A percentile compares a stretch with the other conserved stretches of the same genome.
Conservation (phyloP, 2,888 invertebrate species). For the Caenorhabditis sulstoni region DNA sequence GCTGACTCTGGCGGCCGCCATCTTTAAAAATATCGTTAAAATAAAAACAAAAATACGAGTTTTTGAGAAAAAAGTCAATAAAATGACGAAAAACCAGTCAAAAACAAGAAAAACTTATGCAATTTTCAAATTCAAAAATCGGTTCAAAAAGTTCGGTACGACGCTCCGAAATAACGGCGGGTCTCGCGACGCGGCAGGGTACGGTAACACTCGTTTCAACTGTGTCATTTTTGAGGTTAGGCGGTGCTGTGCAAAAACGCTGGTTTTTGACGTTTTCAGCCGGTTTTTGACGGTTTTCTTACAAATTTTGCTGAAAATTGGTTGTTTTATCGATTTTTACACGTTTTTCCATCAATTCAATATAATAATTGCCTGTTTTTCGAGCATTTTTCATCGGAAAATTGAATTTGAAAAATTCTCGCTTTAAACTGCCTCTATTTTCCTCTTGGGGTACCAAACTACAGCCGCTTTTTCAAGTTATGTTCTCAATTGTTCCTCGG, state of each 20-base stretch:
- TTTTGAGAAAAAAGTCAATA: too few species aligned
- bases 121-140: constrained; percentile 28
- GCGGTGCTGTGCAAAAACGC: constrained; percentile 40
- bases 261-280: constrained; percentile 21
- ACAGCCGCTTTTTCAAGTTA: too few species aligned
- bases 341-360: neutral
- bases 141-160: constrained; percentile 20
- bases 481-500: too few species aligned
- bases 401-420: too few species aligned
- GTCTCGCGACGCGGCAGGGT: constrained; percentile 27
- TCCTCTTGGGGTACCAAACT: too few species aligned
- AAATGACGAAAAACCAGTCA: neutral
- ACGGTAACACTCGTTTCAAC: constrained; percentile 47
- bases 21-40: constrained; percentile 28
- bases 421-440: too few species aligned
- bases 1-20: constrained; percentile 49
- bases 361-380: neutral
- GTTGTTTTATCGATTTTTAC: neutral
- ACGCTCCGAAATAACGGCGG: constrained; percentile 42
- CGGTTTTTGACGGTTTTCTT: constrained; percentile 7
- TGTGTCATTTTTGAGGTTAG: constrained; percentile 50
- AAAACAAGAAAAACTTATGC: constrained; percentile 17
- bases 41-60: neutral
- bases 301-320: neutral
- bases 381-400: too few species aligned